Evolutionary conservation across 2,113 vertebrate species (phyloP).

Genomic region (Pelecanus crispus): DNA sequence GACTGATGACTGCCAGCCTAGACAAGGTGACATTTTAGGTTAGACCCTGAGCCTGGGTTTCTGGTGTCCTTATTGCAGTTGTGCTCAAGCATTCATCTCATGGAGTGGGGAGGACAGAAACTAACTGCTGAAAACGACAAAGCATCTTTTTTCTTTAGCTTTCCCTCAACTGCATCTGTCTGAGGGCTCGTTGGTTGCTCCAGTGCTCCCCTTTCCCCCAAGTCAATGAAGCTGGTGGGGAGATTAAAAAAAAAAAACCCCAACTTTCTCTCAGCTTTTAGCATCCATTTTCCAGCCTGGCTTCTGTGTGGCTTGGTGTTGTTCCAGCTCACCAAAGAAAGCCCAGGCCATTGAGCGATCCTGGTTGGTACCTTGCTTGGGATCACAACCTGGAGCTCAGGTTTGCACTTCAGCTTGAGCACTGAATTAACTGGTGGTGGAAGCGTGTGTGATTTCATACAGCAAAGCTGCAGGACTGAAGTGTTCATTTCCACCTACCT

Average conservation of each 20-base stretch:
- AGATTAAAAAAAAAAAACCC: neutral
- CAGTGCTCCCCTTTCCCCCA: neutral
- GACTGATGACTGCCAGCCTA: neutral
- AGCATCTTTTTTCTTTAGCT: neutral
- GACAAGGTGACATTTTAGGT: rapidly evolving
- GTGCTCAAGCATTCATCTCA: neutral
- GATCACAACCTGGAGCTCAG: neutral
- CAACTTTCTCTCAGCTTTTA: neutral
- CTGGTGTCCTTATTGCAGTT: neutral
- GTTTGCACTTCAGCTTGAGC: neutral
- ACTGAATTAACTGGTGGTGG: neutral
- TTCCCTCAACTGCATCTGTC: neutral
- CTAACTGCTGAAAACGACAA: neutral
- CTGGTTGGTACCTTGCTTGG: neutral
- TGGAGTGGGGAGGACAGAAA: neutral
- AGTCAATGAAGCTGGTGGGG: neutral
- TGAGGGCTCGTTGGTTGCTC: neutral
- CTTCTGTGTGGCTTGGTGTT: neutral
- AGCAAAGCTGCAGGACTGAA: neutral
- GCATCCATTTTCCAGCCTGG: neutral
- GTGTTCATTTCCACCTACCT: neutral
- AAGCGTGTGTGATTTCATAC: neutral
- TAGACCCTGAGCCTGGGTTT: neutral
- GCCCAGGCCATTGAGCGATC: rapidly evolving
- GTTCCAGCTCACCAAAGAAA: neutral